Evolutionary conservation across 2,888 invertebrate genomes (phyloP).

Genomic region (Harpalus rufipes): DNA sequence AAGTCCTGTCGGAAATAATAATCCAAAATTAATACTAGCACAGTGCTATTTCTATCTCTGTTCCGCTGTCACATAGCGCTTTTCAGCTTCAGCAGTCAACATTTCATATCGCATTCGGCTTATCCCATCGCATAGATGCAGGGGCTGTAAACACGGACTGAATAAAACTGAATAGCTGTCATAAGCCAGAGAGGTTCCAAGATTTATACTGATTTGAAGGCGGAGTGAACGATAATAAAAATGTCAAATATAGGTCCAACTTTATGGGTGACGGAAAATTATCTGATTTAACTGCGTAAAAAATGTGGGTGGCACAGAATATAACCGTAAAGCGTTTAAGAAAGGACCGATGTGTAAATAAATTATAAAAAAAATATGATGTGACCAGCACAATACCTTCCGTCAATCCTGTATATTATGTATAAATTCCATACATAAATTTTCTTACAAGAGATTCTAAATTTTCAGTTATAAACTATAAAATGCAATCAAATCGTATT

Average conservation of each 20-base stretch:
- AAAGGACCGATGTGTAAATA: neutral
- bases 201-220: neutral
- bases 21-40: no score
- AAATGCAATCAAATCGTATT: no score
- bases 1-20: no score
- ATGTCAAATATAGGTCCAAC: neutral
- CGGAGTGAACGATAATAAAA: neutral
- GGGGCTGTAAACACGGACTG: neutral
- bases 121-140: slow-evolving; percentile 1
- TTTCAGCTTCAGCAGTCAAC: slow-evolving; percentile 5
- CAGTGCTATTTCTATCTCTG: neutral
- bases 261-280: neutral
- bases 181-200: neutral
- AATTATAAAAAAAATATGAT: neutral
- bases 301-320: neutral
- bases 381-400: no score
- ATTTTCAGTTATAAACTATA: no score
- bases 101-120: slow-evolving; percentile 26
- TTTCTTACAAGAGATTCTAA: no score
- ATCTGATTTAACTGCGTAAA: neutral
- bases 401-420: no score
- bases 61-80: slow-evolving; percentile 3
- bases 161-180: slow-evolving; percentile 32
- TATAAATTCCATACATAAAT: no score
- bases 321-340: neutral